Conservation (phyloP, 1,140 invertebrate genomes). For the Diachasma alloeum region DNA sequence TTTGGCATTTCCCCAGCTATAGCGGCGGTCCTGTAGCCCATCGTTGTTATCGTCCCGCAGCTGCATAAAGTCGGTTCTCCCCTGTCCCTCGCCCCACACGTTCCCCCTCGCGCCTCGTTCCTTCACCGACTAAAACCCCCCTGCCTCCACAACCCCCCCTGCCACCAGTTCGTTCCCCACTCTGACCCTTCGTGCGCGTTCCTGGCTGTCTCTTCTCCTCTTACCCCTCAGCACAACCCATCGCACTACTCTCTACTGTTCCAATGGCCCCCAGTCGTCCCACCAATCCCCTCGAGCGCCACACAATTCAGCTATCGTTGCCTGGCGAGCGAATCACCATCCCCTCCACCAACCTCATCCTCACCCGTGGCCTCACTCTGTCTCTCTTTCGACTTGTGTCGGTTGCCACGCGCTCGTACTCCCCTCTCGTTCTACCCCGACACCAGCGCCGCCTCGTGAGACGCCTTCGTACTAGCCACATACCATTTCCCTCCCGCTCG, state of each 20-base stretch:
- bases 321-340: slow-evolving; percentile 36
- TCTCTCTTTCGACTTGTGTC: slow-evolving; percentile 19
- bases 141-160: not conserved
- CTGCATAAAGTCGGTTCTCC: slow-evolving; percentile 62
- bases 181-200: slow-evolving; percentile 40
- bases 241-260: not conserved
- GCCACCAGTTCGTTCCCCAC: slow-evolving; percentile 28
- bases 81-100: slow-evolving; percentile 9
- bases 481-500: slow-evolving; percentile 1
- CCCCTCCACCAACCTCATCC: slow-evolving; percentile 13
- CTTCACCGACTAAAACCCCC: slow-evolving; percentile 2
- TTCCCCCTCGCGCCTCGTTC: slow-evolving; percentile 9
- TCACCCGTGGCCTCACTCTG: slow-evolving; percentile 24
- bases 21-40: slow-evolving; percentile 66
- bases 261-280: not conserved
- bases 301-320: slow-evolving; percentile 31
- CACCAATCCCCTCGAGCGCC: slow-evolving; percentile 29
- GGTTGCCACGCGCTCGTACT: not conserved
- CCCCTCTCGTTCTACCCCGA: slow-evolving; percentile 5
- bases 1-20: slow-evolving; percentile 68
- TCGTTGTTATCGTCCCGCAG: slow-evolving; percentile 69
- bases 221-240: slow-evolving; percentile 17
- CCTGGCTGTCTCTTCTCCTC: slow-evolving; percentile 36
- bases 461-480: slow-evolving; percentile 28
- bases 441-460: slow-evolving; percentile 30